Conservation (phyloP, 1,140 invertebrate species). For the Ceratosolen solmsi region DNA sequence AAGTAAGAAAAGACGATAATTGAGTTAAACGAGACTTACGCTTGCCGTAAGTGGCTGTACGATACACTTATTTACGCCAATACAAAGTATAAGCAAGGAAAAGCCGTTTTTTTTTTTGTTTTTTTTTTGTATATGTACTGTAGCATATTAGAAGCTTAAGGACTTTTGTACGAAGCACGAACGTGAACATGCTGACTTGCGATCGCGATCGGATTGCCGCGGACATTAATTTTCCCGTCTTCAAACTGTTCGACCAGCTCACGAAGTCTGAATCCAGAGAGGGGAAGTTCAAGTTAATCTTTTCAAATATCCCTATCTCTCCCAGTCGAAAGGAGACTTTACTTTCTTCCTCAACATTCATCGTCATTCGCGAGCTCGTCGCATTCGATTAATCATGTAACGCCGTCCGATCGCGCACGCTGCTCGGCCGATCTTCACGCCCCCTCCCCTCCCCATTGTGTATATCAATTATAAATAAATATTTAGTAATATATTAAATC, state of each 20-base stretch:
- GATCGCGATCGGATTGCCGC: constrained; percentile 38
- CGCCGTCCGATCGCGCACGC: constrained; percentile 39
- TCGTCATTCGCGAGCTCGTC: background rate
- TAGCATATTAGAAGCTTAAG: constrained; percentile 68
- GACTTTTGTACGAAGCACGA: constrained; percentile 61
- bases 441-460: constrained; percentile 63
- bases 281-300: background rate
- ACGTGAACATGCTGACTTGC: constrained; percentile 30
- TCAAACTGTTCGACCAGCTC: background rate
- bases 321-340: background rate
- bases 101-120: constrained; percentile 49
- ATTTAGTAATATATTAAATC: constrained; percentile 68
- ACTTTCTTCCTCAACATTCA: background rate
- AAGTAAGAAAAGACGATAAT: background rate
- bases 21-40: background rate
- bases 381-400: background rate
- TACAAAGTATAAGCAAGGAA: constrained; percentile 58
- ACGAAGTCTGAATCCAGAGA: background rate
- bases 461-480: constrained; percentile 65
- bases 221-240: constrained; percentile 19
- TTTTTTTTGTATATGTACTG: constrained; percentile 71
- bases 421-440: constrained; percentile 49
- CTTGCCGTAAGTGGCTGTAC: constrained; percentile 48
- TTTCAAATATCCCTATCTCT: background rate
- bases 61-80: constrained; percentile 59